Evolutionary conservation across 2,888 invertebrate genomes (phyloP), one percentile per base, ranked within the genome.

Genomic region (Incurvaria masculella): DNA sequence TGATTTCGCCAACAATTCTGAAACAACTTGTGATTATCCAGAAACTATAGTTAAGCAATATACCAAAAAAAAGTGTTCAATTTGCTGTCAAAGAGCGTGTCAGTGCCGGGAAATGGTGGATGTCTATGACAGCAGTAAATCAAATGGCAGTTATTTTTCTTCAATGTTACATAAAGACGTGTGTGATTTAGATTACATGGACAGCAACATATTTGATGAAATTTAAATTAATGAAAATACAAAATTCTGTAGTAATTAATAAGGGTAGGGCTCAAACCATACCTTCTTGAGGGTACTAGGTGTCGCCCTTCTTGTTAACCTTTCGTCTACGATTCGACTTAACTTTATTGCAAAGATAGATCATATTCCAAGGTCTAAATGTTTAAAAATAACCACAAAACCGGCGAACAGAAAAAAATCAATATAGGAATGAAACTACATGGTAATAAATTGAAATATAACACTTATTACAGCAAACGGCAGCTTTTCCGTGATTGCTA

Each of bases 31-130:
- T 62, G 52, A 66, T 46, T 79, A 69, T 66, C 58, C 69, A 50
- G 63, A 72, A 54, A 68, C 70, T 58, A 68, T 76, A 48, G 68
- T 68, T 44, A 55, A 65, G 17, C 78, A 70, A 59, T 78, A 79
- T 64, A 61, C 64, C 5, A 65, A 41, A 14, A 41, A 53, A 46
- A 76, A 75, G 63, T 78, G 78, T 60, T 67, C 72, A 56, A 57
- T 61, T 38, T 78, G 78, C 62, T 56, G 67, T 27, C 71, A 66
- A 58, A 78, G 75, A 60, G 51, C 55, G 33, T 61, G 59, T 53
- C 74, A 74, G 57, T 78, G 78, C 61, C 58, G 62, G 49, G 76
- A 76, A 60, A 56, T 47, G 8, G 23, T 47, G 44, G 66, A 63
- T 52, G 74, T 75, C 65, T 61, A 72, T 56, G 58, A 51, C 58